phyloP scores from a whole-genome alignment of 2,888 invertebrate genomes.

The Colletes collaris region DNA sequence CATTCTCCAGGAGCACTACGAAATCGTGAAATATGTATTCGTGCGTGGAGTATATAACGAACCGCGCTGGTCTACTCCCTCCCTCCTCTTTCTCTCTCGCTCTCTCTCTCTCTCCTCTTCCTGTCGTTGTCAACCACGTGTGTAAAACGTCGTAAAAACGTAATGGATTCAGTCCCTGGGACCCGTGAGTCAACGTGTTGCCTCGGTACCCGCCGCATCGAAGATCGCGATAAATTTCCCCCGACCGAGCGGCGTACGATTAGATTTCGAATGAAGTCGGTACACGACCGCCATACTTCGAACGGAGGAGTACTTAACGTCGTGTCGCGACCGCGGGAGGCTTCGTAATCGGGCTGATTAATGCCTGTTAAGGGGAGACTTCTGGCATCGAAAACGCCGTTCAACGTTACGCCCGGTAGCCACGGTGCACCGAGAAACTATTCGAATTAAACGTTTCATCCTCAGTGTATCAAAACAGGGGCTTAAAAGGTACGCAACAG shows the following conservation, averaged over 20 bases:
- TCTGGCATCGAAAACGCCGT: slow-evolving; percentile 35
- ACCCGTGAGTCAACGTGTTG: slow-evolving; percentile 26
- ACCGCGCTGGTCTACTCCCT: background rate
- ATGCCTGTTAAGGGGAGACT: slow-evolving; percentile 39
- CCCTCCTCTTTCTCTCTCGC: background rate
- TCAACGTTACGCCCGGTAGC: no score
- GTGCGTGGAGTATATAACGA: slow-evolving; percentile 25
- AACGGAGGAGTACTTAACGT: slow-evolving; percentile 56
- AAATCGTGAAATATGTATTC: slow-evolving; percentile 42
- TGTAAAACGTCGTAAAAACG: slow-evolving; percentile 45
- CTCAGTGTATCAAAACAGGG: no score
- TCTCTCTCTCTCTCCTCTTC: background rate
- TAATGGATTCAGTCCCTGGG: slow-evolving; percentile 40
- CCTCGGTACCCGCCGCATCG: slow-evolving; percentile 1
- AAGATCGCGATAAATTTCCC: slow-evolving; percentile 60
- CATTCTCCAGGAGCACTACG: slow-evolving; percentile 24
- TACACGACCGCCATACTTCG: slow-evolving; percentile 38
- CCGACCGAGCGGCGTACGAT: slow-evolving; percentile 30
- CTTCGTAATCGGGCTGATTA: slow-evolving; percentile 53
- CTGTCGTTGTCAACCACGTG: slow-evolving; percentile 15
- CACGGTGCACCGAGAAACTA: no score
- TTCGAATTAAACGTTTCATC: no score
- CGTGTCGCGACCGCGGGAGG: slow-evolving; percentile 57
- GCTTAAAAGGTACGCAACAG: no score
- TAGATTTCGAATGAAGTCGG: slow-evolving; percentile 61